A percentile compares a stretch with the other conserved stretches of the same genome.
Conservation (phyloP, 2,888 invertebrate genomes). For the Willowsia nigromaculata region DNA sequence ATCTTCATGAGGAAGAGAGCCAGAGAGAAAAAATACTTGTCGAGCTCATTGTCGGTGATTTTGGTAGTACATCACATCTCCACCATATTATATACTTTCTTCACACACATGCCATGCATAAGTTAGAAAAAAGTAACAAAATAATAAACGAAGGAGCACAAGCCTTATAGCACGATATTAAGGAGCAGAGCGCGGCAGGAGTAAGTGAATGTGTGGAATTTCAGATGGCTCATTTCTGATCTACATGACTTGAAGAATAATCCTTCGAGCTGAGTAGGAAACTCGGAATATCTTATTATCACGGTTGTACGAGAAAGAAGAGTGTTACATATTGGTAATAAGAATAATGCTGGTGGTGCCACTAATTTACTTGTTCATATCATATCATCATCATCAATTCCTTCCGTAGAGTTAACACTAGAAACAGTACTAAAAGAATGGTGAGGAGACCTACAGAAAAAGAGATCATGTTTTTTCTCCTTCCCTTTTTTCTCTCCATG, state of each 20-base stretch:
- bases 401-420: neutral
- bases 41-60: slow-evolving; percentile 72
- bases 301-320: neutral
- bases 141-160: neutral
- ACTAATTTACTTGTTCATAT: slow-evolving; percentile 67
- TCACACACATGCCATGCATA: slow-evolving; percentile 64
- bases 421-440: neutral
- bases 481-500: neutral
- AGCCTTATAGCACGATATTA: neutral
- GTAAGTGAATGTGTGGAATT: slow-evolving; percentile 76
- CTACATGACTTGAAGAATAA: slow-evolving; percentile 63
- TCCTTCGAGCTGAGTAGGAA: slow-evolving; percentile 10
- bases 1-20: slow-evolving; percentile 61
- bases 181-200: slow-evolving; percentile 22
- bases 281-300: slow-evolving; percentile 8
- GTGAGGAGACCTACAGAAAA: slow-evolving; percentile 1
- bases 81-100: neutral
- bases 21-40: slow-evolving; percentile 62
- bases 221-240: slow-evolving; percentile 73
- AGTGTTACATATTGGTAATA: slow-evolving; percentile 37
- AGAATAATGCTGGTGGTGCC: slow-evolving; percentile 25
- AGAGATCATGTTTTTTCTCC: slow-evolving; percentile 50
- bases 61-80: slow-evolving; percentile 65
- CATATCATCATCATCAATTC: neutral
- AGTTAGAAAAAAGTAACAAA: slow-evolving; percentile 1